phyloP scores from a whole-genome alignment of 2,888 invertebrate genomes.

The Scaptomyza flava region DNA sequence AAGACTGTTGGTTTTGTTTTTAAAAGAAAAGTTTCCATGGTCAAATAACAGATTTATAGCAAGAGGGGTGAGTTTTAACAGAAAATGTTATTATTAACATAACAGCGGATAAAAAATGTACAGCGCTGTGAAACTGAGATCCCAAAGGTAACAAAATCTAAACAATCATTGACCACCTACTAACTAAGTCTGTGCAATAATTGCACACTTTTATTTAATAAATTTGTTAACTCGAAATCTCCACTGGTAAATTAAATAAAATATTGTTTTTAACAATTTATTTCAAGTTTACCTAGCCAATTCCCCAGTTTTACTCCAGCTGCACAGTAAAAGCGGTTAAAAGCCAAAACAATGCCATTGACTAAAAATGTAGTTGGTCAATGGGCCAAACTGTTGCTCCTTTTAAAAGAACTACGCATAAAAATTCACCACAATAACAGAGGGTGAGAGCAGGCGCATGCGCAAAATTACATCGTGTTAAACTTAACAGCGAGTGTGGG shows the following conservation, averaged over 20 bases:
- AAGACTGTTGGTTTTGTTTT: too few relatives aligned
- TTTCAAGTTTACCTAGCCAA: background rate
- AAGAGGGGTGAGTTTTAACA: slow-evolving; percentile 45
- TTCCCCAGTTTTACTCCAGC: background rate
- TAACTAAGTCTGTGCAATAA: too few relatives aligned
- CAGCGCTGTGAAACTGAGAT: background rate
- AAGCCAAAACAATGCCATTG: slow-evolving; percentile 19
- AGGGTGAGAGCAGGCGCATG: slow-evolving; percentile 50
- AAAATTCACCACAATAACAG: slow-evolving; percentile 46
- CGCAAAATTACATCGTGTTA: slow-evolving; percentile 40
- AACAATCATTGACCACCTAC: background rate
- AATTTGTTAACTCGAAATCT: too few relatives aligned
- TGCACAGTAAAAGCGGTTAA: background rate
- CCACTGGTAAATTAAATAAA: too few relatives aligned
- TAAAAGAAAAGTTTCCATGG: too few relatives aligned
- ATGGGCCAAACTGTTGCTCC: slow-evolving; percentile 67
- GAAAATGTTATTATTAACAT: background rate
- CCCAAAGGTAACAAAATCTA: background rate
- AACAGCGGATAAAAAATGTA: slow-evolving; percentile 64
- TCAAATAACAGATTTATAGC: slow-evolving; percentile 57
- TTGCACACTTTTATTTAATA: too few relatives aligned
- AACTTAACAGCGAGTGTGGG: slow-evolving; percentile 36
- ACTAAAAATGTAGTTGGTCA: too few relatives aligned
- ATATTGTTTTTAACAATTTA: too few relatives aligned
- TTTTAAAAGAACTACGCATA: slow-evolving; percentile 17